A percentile compares a stretch with the other conserved stretches of the same genome.
Evolutionary conservation across 2,888 invertebrate genomes (phyloP).

Genomic region (Cenopis cana): DNA sequence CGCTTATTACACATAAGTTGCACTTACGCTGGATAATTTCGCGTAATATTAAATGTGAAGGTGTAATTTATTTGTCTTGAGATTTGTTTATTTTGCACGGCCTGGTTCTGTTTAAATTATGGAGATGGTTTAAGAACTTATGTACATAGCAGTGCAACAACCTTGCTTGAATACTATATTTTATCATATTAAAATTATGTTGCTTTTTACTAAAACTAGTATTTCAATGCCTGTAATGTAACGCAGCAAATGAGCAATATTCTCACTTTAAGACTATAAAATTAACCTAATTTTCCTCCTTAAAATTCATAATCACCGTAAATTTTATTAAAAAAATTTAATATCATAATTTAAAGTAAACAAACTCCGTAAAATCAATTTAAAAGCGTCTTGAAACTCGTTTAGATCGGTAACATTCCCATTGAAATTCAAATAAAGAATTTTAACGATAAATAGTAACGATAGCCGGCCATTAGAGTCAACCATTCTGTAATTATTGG

Average conservation of each 20-base stretch:
- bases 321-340: slow-evolving; percentile 51
- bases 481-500: slow-evolving; percentile 69
- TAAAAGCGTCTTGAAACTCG: slow-evolving; percentile 56
- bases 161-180: too few species aligned
- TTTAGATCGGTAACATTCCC: slow-evolving; percentile 52
- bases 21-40: slow-evolving; percentile 36
- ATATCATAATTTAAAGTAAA: slow-evolving; percentile 69
- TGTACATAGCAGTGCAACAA: too few species aligned
- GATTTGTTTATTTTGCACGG: slow-evolving; percentile 23
- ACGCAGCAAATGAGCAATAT: neutral
- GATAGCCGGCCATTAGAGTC: slow-evolving; percentile 68
- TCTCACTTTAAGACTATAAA: slow-evolving; percentile 7
- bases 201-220: too few species aligned
- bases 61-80: slow-evolving; percentile 29
- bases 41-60: slow-evolving; percentile 39
- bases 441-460: slow-evolving; percentile 66
- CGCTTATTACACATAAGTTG: slow-evolving; percentile 49
- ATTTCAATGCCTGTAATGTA: neutral
- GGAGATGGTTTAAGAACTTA: neutral
- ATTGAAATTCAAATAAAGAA: slow-evolving; percentile 69
- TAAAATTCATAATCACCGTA: slow-evolving; percentile 3
- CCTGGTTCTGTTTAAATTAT: neutral
- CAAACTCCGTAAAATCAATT: slow-evolving; percentile 63
- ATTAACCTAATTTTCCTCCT: slow-evolving; percentile 19
- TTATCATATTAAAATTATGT: neutral